Evolutionary conservation across 2,797 vertebrate species (phyloP).

Genomic region (Rhinatrema bivittatum): DNA sequence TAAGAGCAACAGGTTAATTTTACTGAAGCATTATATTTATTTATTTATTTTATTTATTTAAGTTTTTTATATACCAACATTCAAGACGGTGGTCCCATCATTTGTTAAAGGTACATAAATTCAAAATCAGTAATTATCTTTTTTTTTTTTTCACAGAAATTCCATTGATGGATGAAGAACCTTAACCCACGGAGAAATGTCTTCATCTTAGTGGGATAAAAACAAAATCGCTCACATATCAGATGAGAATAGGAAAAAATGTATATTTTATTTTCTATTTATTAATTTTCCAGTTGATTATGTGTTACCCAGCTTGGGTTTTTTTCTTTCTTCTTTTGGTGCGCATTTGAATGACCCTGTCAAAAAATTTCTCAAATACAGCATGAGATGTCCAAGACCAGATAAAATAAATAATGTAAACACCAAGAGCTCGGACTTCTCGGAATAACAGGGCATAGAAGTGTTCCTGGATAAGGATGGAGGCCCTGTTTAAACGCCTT

Average conservation of each 20-base stretch:
- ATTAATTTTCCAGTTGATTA: not conserved
- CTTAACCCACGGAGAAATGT: constrained; percentile 30
- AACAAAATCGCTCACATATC: constrained; percentile 17
- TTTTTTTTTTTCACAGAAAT: constrained; percentile 59
- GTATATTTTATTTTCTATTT: constrained; percentile 21
- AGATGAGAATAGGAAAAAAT: not conserved
- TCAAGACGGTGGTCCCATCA: too few relatives aligned
- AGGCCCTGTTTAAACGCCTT: constrained; percentile 16
- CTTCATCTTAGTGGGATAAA: constrained; percentile 12
- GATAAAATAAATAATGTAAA: constrained; percentile 13
- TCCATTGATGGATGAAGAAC: constrained; percentile 71
- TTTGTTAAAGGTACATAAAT: too few relatives aligned
- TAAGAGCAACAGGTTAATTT: too few relatives aligned
- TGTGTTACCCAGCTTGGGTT: constrained; percentile 24
- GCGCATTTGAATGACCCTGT: constrained; percentile 8
- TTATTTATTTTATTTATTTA: too few relatives aligned
- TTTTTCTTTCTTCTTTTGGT: too few relatives aligned
- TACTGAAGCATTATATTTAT: too few relatives aligned
- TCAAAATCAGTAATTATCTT: too few relatives aligned
- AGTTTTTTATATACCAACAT: too few relatives aligned
- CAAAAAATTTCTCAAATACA: constrained; percentile 28
- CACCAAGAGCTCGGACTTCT: constrained; percentile 5
- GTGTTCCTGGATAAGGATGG: constrained; percentile 26
- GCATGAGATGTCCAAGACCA: constrained; percentile 36
- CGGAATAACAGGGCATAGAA: constrained; percentile 13